Conservation (phyloP, 2,113 vertebrate species). For the Ginglymostoma cirratum region DNA sequence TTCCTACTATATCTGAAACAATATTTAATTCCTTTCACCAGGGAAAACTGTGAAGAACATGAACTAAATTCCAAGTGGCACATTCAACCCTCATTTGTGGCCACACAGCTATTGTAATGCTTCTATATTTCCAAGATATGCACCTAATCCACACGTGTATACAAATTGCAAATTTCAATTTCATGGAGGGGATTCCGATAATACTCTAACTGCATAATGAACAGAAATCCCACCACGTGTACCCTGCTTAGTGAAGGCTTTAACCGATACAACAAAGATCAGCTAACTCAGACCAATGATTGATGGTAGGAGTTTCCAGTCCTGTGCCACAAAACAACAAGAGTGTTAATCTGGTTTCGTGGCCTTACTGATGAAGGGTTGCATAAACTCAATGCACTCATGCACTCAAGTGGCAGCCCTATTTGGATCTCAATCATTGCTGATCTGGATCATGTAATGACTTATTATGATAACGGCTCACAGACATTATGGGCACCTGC, state of each 20-base stretch:
- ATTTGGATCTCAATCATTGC: background rate
- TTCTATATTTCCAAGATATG: too few relatives aligned
- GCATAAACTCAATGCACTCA: background rate
- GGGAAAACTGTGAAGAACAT: background rate
- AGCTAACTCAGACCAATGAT: background rate
- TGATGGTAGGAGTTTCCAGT: background rate
- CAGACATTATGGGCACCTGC: constrained; percentile 29
- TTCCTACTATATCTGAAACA: too few relatives aligned
- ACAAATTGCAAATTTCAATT: too few relatives aligned
- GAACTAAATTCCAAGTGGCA: too few relatives aligned
- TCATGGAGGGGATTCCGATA: too few relatives aligned
- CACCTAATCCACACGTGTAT: too few relatives aligned
- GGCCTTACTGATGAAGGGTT: background rate
- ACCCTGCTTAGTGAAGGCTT: too few relatives aligned
- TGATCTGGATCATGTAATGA: background rate
- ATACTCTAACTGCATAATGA: too few relatives aligned
- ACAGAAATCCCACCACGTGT: too few relatives aligned
- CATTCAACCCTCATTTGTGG: too few relatives aligned
- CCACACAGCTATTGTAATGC: too few relatives aligned
- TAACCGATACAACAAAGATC: background rate
- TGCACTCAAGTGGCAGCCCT: background rate
- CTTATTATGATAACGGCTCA: background rate
- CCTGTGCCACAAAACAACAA: background rate
- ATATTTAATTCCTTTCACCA: background rate
- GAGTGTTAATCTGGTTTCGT: background rate